Base-by-base conservation (phyloP, 1,140 invertebrate genomes). In the Sycobia sp. region DNA sequence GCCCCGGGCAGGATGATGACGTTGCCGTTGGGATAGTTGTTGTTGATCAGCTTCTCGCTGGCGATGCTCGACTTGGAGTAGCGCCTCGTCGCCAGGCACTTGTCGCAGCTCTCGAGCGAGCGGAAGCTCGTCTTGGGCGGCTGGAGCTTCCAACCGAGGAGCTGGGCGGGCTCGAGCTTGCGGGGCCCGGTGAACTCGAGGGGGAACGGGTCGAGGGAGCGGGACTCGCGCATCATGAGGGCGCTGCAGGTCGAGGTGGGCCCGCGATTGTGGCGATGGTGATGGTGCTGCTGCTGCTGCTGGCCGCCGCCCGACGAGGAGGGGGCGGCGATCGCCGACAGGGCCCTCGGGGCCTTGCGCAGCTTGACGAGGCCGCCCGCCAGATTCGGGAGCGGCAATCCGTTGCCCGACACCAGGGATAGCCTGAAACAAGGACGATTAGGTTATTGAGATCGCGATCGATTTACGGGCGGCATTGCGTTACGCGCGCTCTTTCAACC, bases 21-120 rank as follows among this genome's bases (percentile, higher is more conserved):
- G 73, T 85, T 84, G 1, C 84, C 84, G 61, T 85, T 85, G 0
- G 84, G 82, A 67, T 82, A 84, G 72, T 84, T 85, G 49, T 85
- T 84, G 58, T 85, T 84, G 4, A 83, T 67, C 54, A 83, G 50
- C 69, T 81, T 84, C n/a, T 79, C 77, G 16, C 78, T 76, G 7
- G 38, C 9, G 4, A 79, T 71, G 59, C 82, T 77, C 3, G 75
- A 73, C 54, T 81, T 81, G 11, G 78, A 80, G 51, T 73, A 67
- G 5, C 72, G 58, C 22, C 8, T 67, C 57, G 23, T 53, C 50
- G 18, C 60, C 36, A 63, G 69, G 58, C 75, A 82, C 62, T 82
- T 84, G 50, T 82, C 79, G 73, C 83, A 83, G 66, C 80, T 81
- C 53, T 81, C 79, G 27, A 78, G 59, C 55, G 74, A 78, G 18